Base-by-base conservation (phyloP, 1,140 invertebrate species). In the Drosophila sturtevanti region DNA sequence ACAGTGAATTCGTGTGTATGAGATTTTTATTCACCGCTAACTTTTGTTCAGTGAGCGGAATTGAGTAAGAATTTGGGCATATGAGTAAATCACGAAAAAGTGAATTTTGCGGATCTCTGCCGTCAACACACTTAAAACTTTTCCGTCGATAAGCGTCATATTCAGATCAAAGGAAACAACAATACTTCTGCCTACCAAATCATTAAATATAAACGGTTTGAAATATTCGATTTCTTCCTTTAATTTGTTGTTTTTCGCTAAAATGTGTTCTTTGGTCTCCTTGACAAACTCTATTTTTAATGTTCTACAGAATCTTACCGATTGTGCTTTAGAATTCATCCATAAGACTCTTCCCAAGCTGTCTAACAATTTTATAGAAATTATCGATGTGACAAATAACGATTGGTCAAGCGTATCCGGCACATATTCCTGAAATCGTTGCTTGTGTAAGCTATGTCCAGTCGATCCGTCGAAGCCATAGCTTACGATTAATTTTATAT, bases 241-340 rank as follows among this genome's bases (percentile, higher is more conserved):
- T 12, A 51, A 51, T 22, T 16, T 51, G 16, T 48, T 48, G 18
- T 48, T 48, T 48, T 48, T n/a, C 9, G n/a, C 14, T 48, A 48
- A 48, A 48, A 51, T 51, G n/a, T 51, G 48, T 22, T 16, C 48
- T 18, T 51, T 51, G 48, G n/a, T 51, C 14, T 51, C 48, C 48
- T 51, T 51, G 18, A 22, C 18, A 16, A 51, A 51, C 18, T 51
- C 7, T 9, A 51, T 22, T 51, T 52, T 52, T 7, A 21, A 2
- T 24, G 48, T 16, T 24, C 48, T 52, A 41, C 48, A 22, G 21
- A 52, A 52, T 52, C 18, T 22, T 6, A 52, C 48, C 10, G 16
- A 21, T 24, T 52, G 48, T 3, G 22, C 21, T 52, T 18, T 52
- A 52, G 16, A 24, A 52, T 52, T 52, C 21, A 9, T 51, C 21